Evolutionary conservation across 2,888 invertebrate species (phyloP), one percentile per base, ranked within the genome.

Genomic region (Eucera pruinosa): DNA sequence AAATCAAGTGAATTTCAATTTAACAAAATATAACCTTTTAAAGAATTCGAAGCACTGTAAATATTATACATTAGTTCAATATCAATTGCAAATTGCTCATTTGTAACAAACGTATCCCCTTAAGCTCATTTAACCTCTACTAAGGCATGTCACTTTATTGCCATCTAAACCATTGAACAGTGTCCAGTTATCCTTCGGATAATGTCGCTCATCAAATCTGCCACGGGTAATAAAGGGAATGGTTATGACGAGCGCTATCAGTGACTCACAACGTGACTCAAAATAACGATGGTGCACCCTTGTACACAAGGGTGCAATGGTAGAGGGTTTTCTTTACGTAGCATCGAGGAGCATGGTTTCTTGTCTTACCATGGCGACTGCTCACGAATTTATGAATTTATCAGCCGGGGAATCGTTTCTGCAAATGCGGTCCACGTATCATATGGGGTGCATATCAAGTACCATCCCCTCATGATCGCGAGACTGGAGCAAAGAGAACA

Each of bases 341-440:
- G 58, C 9, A 45, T 57, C 54, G 45, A 54, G 36, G 55, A 41
- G 48, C 54, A 58, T 47, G 57, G 58, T 64, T 61, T 43, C 66
- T 65, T 65, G 61, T 45, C 74, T 52, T 47, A 48, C 25, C 62
- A 11, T 20, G 33, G 15, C 9, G 61, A 52, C 39, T 58, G 71
- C 69, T 69, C 76, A 67, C 75, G 72, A 81, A 82, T 85, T 84
- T 86, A 82, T 81, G 83, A 86, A 86, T 86, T 87, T 85, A 84
- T 87, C 83, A 66, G 71, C 65, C 84, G 77, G 73, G 55, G 68
- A 74, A 83, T 82, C 83, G 75, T 82, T 82, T 82, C 83, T 80
- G 77, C 72, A 55, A 81, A 86, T 80, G 84, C 82, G 78, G 66
- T 65, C 65, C 61, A 72, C 52, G 78, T 78, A 80, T 79, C 79